Percentiles rank a stretch among this genome's conserved stretches.
Conservation (phyloP, 2,888 invertebrate genomes). For the Temnothorax ravouxi region DNA sequence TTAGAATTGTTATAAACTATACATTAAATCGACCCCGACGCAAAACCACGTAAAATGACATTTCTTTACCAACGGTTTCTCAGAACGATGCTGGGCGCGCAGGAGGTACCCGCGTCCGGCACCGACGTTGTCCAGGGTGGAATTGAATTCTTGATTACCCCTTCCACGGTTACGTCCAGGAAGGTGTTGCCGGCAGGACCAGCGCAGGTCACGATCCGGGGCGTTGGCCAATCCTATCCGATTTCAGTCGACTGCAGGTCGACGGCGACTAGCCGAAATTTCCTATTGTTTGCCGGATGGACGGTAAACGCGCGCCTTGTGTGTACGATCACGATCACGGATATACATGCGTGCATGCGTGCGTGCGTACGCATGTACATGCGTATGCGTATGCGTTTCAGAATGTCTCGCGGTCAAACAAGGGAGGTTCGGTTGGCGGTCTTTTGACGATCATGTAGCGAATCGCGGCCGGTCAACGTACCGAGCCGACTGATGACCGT, state of each 20-base stretch:
- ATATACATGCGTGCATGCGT: not conserved
- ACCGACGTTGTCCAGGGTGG: conserved; percentile 65
- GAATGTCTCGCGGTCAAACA: conserved; percentile 71
- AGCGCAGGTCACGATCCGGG: conserved; percentile 80
- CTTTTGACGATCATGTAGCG: conserved; percentile 80
- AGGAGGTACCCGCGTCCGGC: conserved; percentile 67
- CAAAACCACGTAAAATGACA: not conserved
- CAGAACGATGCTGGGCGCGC: conserved; percentile 24
- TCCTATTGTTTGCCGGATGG: conserved; percentile 78
- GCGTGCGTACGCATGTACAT: conserved; percentile 28
- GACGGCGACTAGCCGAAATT: conserved; percentile 72
- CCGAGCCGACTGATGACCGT: conserved; percentile 74
- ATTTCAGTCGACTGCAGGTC: conserved; percentile 81
- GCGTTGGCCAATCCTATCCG: conserved; percentile 84
- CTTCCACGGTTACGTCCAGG: conserved; percentile 69
- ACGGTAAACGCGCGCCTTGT: conserved; percentile 74
- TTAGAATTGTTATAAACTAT: not conserved
- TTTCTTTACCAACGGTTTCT: conserved; percentile 14
- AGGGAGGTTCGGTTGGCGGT: conserved; percentile 67
- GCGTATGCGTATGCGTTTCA: conserved; percentile 66
- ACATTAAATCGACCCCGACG: not conserved
- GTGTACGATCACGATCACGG: conserved; percentile 69
- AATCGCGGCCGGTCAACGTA: conserved; percentile 76
- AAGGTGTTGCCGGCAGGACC: conserved; percentile 74
- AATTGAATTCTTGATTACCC: conserved; percentile 75